Base-by-base conservation (phyloP, 35 echinoderm and acorn worm genomes). In the Lytechinus pictus region DNA sequence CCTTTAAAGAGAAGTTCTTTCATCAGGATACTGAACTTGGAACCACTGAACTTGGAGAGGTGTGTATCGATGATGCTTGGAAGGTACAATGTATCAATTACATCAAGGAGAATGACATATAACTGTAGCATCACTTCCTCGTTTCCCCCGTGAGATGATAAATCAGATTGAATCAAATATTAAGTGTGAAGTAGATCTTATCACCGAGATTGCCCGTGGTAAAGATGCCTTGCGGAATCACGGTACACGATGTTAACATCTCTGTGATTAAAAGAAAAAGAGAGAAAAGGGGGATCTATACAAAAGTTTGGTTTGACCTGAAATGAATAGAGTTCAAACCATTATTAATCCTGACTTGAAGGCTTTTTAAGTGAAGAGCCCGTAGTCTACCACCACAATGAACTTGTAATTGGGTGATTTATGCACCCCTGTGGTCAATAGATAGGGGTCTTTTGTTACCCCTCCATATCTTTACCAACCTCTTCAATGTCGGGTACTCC, bases 371-470 rank as follows among this genome's bases (percentile, higher is more conserved):
- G 19, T 79, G 66, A 79, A 79, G 66, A 79, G 16, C n/a, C 21
- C n/a, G 19, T 24, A 79, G 19, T 79, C 66, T n/a, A n/a, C 19
- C 66, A 79, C 66, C 66, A 79, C 66, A 79, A 79, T 79, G 66
- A 79, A 79, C 66, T 79, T 79, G 66, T 79, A 79, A 79, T 79
- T 79, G 66, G 66, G 66, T 79, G 66, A 79, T 79, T 79, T 79
- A 79, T 79, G 19, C 21, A 24, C 66, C 66, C 19, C 12, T 79
- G 19, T 79, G 66, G 66, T 79, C 66, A 79, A 79, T 79, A 79
- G 66, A 79, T 79, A 79, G 66, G 66, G 8, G 16, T 8, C 66
- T 79, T 79, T 79, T 79, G 16, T 79, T 79, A 24, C 66, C 66
- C 66, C 66, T 44, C 57, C 19, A 79, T n/a, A 79, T 79, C 66